Evolutionary conservation across 1,140 invertebrate species (phyloP).

Genomic region (Chlorops oryzae): DNA sequence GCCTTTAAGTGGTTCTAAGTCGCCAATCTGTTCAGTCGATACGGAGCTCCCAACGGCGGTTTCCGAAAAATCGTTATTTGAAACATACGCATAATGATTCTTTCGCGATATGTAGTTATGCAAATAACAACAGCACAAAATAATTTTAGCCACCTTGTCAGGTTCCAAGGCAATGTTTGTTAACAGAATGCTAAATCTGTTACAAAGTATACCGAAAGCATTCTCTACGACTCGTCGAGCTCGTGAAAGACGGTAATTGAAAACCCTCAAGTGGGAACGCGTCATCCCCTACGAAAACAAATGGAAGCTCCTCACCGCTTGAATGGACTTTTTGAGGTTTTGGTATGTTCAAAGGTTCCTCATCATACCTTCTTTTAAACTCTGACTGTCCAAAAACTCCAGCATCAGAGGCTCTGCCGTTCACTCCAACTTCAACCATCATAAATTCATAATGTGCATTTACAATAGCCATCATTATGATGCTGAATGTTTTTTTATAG

Average conservation of each 20-base stretch:
- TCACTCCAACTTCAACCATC: conserved; percentile 32
- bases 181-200: conserved; percentile 44
- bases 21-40: not conserved
- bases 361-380: conserved; percentile 19
- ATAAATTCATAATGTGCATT: conserved; percentile 23
- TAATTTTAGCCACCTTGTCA: conserved; percentile 2
- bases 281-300: conserved; percentile 47
- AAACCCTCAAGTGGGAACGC: conserved; percentile 39
- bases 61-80: no score
- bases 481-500: conserved; percentile 16
- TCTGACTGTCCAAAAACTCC: conserved; percentile 28
- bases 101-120: conserved; percentile 8
- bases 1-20: not conserved
- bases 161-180: conserved; percentile 24
- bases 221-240: conserved; percentile 43
- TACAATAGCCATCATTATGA: conserved; percentile 3
- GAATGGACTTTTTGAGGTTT: conserved; percentile 20
- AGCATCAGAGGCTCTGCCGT: conserved; percentile 38
- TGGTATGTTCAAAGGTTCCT: conserved; percentile 20
- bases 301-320: conserved; percentile 15
- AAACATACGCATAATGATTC: not conserved
- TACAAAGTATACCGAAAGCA: conserved; percentile 50
- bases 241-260: conserved; percentile 48
- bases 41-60: no score
- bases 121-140: conserved; percentile 6